Percentiles rank a stretch among this genome's conserved stretches.
These are phyloP conservation scores for Scylla paramamosain DNA, from an alignment of 1,140 invertebrate genomes.

Conservation along the genomic window DNA sequence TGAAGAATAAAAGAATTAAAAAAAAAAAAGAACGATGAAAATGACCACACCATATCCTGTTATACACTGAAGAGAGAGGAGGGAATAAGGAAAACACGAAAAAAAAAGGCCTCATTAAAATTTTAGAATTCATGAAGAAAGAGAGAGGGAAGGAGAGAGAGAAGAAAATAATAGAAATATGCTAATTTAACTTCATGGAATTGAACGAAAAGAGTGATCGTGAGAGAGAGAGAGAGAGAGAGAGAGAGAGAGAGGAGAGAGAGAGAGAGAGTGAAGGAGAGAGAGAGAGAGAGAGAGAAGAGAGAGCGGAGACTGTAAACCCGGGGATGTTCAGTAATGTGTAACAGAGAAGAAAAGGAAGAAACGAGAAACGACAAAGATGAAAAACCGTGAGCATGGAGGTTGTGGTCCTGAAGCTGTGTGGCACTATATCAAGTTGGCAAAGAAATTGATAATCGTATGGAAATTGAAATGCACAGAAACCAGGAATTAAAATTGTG, in stretches of 20 bases:
- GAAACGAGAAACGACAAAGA: neutral
- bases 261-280: neutral
- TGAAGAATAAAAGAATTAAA: no score
- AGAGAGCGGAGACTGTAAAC: neutral
- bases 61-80: no score
- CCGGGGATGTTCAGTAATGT: neutral
- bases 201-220: neutral
- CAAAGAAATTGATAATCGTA: no score
- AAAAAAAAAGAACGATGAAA: no score
- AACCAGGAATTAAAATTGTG: no score
- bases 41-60: no score
- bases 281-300: neutral
- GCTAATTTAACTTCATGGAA: neutral
- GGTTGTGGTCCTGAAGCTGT: no score
- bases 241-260: neutral
- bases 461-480: no score
- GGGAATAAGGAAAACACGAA: no score
- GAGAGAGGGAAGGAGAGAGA: neutral
- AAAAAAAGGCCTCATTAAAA: no score
- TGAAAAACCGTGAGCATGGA: no score
- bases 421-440: no score
- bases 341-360: neutral
- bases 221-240: neutral
- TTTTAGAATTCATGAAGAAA: neutral
- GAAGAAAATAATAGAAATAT: neutral